These are phyloP conservation scores for Sturnus vulgaris DNA, from an alignment of 2,113 vertebrate genomes.

Conservation along the genomic window DNA sequence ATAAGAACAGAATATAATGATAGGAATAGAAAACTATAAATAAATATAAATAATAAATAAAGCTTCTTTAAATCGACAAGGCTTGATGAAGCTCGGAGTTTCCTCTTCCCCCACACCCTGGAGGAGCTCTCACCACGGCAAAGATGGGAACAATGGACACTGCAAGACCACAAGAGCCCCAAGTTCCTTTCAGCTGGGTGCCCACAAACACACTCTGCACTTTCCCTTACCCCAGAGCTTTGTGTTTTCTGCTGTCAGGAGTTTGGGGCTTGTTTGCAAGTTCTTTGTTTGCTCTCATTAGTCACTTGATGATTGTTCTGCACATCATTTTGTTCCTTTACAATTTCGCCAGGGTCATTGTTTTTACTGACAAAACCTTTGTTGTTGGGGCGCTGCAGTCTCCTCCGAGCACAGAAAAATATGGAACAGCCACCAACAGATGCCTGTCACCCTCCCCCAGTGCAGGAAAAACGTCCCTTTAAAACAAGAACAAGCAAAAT, in stretches of 20 bases:
- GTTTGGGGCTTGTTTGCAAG: constrained; percentile 16
- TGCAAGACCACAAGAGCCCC: not conserved
- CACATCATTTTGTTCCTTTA: constrained; percentile 7
- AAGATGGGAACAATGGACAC: not conserved
- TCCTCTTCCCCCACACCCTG: not conserved
- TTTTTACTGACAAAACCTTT: constrained; percentile 24
- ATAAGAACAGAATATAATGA: not conserved
- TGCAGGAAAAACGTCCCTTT: not conserved
- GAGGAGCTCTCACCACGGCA: not conserved
- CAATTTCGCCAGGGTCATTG: not conserved
- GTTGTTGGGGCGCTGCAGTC: not conserved
- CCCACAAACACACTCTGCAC: not conserved
- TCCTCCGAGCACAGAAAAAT: not conserved
- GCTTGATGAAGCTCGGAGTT: not conserved
- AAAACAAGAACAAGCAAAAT: not conserved
- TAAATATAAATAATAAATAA: no score
- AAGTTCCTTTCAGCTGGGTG: not conserved
- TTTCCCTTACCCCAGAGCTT: constrained; percentile 32
- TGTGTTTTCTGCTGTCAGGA: not conserved
- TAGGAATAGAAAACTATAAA: no score
- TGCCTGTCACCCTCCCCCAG: not conserved
- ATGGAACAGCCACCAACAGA: not conserved
- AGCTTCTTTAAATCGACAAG: not conserved
- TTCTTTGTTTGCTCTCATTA: constrained; percentile 15
- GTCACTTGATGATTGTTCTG: not conserved